A percentile compares a stretch with the other conserved stretches of the same genome.
These are phyloP conservation scores for human DNA, from an alignment of 2,113 vertebrate genomes.

Conservation along the genomic window DNA sequence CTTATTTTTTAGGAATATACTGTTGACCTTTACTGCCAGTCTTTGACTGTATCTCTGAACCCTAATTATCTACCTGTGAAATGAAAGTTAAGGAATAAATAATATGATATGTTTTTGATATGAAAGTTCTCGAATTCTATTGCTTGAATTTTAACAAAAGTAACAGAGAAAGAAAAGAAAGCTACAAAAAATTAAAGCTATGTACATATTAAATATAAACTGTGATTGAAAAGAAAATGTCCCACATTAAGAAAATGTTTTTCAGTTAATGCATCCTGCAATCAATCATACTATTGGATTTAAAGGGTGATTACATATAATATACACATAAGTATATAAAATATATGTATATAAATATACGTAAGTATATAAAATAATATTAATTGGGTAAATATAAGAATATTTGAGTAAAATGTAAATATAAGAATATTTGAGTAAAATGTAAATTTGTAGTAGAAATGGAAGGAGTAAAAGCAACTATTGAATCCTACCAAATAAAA, in stretches of 20 bases:
- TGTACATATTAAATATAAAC: neutral
- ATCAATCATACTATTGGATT: neutral
- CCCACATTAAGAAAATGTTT: neutral
- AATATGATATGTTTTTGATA: neutral
- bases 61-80: neutral
- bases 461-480: neutral
- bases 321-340: neutral
- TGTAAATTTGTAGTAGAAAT: neutral
- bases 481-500: neutral
- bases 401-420: neutral
- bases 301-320: neutral
- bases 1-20: neutral
- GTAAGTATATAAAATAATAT: constrained; percentile 12
- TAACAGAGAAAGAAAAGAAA: neutral
- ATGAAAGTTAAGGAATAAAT: neutral
- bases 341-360: neutral
- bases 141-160: neutral
- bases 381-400: neutral
- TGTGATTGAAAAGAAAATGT: neutral
- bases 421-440: neutral
- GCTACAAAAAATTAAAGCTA: neutral
- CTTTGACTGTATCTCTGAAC: neutral
- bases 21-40: neutral
- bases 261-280: neutral
- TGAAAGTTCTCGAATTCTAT: neutral